Conservation (phyloP, 2,797 vertebrate genomes). For the Poeciliopsis gracilis region DNA sequence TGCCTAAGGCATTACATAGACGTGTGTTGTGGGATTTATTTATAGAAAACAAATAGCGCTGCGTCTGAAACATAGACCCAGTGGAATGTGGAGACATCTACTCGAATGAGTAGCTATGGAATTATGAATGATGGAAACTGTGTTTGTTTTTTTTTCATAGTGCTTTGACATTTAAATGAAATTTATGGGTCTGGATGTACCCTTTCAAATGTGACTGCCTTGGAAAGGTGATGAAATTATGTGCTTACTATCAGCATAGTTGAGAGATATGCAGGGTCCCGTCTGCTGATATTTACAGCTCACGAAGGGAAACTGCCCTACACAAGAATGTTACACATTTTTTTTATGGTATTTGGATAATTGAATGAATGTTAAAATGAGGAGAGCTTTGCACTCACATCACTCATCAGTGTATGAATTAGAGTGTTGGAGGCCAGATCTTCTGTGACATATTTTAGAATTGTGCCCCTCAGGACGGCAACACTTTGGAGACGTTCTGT, state of each 20-base stretch:
- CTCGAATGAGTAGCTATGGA: constrained; percentile 17
- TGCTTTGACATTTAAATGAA: constrained; percentile 46
- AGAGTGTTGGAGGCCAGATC: constrained; percentile 43
- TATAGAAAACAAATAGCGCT: constrained; percentile 49
- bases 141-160: constrained; percentile 41
- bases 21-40: constrained; percentile 43
- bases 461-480: too few relatives aligned
- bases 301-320: constrained; percentile 19
- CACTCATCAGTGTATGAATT: constrained; percentile 30
- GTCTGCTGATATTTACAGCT: constrained; percentile 24
- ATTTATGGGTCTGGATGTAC: constrained; percentile 42
- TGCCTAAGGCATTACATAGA: constrained; percentile 55
- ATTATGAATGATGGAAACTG: constrained; percentile 42
- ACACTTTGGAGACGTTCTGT: too few relatives aligned
- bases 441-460: constrained; percentile 52
- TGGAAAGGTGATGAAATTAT: constrained; percentile 50
- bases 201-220: constrained; percentile 43
- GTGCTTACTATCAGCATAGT: constrained; percentile 42
- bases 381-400: constrained; percentile 49
- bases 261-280: constrained; percentile 29
- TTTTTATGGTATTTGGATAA: constrained; percentile 59
- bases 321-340: constrained; percentile 20
- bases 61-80: constrained; percentile 45
- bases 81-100: constrained; percentile 36
- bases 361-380: constrained; percentile 64